Conservation (phyloP, 2,113 vertebrate genomes). For the Odocoileus hemionus region DNA sequence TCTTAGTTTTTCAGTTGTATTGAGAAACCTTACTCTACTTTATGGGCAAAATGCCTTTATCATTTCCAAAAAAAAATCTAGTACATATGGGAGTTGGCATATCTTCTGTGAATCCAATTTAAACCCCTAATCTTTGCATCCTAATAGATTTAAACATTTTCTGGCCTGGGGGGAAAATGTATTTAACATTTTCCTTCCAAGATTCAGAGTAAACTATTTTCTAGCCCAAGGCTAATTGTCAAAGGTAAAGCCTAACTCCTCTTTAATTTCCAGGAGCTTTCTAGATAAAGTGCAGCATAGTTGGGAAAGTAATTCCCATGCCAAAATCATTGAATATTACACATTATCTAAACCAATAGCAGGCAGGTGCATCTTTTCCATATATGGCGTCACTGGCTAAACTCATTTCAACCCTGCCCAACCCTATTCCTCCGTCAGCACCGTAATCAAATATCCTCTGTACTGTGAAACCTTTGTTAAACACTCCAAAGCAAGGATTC, state of each 20-base stretch:
- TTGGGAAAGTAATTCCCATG: background rate
- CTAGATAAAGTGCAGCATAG: conserved; percentile 11
- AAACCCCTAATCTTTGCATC: conserved; percentile 49
- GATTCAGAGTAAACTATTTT: conserved; percentile 49
- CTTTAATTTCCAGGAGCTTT: conserved; percentile 29
- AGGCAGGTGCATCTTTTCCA: background rate
- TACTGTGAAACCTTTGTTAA: background rate
- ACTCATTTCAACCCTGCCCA: background rate
- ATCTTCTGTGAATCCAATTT: conserved; percentile 36
- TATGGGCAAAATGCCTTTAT: background rate
- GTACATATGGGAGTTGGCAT: conserved; percentile 28
- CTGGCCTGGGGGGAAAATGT: background rate
- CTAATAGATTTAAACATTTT: conserved; percentile 59
- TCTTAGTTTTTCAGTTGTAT: background rate
- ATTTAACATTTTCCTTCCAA: conserved; percentile 53
- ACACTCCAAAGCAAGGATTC: background rate
- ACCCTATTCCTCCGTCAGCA: background rate
- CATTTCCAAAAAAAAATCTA: conserved; percentile 38
- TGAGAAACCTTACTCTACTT: conserved; percentile 25
- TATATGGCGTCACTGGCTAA: background rate
- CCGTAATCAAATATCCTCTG: background rate
- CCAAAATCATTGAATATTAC: background rate
- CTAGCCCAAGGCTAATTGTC: conserved; percentile 12
- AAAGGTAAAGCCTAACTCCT: conserved; percentile 32
- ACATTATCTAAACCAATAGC: background rate